A percentile compares a stretch with the other conserved stretches of the same genome.
These are phyloP conservation scores for Autographa pulchrina DNA, from an alignment of 2,888 invertebrate genomes.

Conservation along the genomic window DNA sequence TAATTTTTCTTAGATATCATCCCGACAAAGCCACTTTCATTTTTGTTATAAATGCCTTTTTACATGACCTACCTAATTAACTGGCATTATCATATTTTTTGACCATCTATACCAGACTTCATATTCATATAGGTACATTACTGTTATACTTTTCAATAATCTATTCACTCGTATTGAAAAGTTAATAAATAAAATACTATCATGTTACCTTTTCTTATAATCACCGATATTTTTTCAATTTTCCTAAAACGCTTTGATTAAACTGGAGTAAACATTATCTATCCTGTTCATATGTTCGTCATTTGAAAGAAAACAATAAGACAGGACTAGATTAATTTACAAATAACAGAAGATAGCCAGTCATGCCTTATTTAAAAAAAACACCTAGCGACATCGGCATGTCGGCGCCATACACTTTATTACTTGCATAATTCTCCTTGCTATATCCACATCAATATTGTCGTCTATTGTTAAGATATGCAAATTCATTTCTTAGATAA, in stretches of 20 bases:
- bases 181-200: too few relatives aligned
- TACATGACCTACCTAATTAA: too few relatives aligned
- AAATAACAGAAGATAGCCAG: background rate
- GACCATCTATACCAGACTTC: too few relatives aligned
- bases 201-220: background rate
- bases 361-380: background rate
- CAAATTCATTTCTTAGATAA: background rate
- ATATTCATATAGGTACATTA: too few relatives aligned
- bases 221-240: too few relatives aligned
- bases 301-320: background rate
- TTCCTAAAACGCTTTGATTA: too few relatives aligned
- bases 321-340: background rate
- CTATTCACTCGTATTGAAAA: too few relatives aligned
- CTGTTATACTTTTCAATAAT: too few relatives aligned
- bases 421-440: background rate
- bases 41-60: too few relatives aligned
- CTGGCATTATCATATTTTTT: too few relatives aligned
- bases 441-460: background rate
- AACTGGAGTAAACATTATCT: background rate
- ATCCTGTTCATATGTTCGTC: background rate
- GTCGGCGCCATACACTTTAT: conserved; percentile 6
- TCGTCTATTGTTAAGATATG: background rate
- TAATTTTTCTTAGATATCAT: too few relatives aligned
- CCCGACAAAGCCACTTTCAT: too few relatives aligned
- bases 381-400: background rate